Evolutionary conservation across 2,888 invertebrate species (phyloP).

Genomic region (Phaedon cochleariae): DNA sequence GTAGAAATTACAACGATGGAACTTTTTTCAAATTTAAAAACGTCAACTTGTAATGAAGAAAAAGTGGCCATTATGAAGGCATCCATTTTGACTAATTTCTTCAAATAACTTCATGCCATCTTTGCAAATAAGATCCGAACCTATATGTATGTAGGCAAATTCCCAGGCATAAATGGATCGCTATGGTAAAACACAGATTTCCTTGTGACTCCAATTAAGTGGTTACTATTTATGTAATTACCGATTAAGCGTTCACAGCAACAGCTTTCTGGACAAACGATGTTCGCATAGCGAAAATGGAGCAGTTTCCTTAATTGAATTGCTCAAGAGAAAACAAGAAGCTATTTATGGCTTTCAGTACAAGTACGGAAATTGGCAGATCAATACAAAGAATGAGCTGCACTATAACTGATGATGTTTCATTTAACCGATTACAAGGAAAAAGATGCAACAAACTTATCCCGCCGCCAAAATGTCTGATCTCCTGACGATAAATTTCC

Average conservation of each 20-base stretch:
- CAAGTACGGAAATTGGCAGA: background rate
- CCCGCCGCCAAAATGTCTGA: background rate
- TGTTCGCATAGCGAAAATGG: constrained; percentile 8
- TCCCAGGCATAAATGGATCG: background rate
- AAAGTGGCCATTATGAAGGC: too few relatives aligned
- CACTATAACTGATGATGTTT: background rate
- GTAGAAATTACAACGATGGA: too few relatives aligned
- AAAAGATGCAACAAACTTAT: too few relatives aligned
- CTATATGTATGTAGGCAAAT: too few relatives aligned
- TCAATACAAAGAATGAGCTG: background rate
- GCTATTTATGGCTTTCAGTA: constrained; percentile 14
- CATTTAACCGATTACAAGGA: constrained; percentile 1
- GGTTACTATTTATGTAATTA: background rate
- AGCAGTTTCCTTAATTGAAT: constrained; percentile 29
- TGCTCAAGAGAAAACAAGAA: constrained; percentile 8
- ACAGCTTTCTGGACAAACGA: background rate
- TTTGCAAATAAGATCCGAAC: too few relatives aligned
- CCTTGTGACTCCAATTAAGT: background rate
- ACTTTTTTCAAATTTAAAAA: too few relatives aligned
- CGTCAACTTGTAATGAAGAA: too few relatives aligned
- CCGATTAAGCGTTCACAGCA: background rate
- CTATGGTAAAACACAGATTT: background rate
- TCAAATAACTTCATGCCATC: too few relatives aligned
- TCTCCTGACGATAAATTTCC: background rate
- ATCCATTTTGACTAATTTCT: too few relatives aligned